Evolutionary conservation across 1,140 invertebrate genomes (phyloP), one percentile per base, ranked within the genome.

Genomic region (Alviniconcha marisindica): DNA sequence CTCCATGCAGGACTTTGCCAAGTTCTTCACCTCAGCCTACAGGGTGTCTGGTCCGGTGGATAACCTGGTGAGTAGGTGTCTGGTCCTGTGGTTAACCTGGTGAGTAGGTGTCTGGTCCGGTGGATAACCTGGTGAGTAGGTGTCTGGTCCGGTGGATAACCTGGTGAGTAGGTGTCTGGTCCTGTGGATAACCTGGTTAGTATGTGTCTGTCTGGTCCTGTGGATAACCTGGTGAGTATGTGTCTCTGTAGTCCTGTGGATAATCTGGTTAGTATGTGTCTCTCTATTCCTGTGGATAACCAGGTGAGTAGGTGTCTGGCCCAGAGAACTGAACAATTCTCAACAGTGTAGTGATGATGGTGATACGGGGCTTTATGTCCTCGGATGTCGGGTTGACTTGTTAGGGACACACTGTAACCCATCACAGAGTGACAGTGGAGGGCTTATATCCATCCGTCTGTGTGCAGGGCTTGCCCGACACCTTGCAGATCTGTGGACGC

Each of bases 401-500:
- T n/a, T n/a, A n/a, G n/a, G n/a, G n/a, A n/a, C n/a, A n/a, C n/a
- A n/a, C n/a, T n/a, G n/a, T n/a, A n/a, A n/a, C n/a, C n/a, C n/a
- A n/a, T n/a, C n/a, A n/a, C n/a, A n/a, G 44, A 18, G 44, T 48
- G 44, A 48, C 44, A 48, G 44, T 48, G 18, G 18, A 48, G 44
- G 24, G 24, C 21, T 51, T 60, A 24, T 28, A 14, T 60, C 4
- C 18, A 4, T 71, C 2, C 40, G 69, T 71, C 4, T 48, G 14
- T 71, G 69, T 83, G 7, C 86, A 96, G 87, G 95, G 97, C 91
- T 89, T 98, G 10, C 96, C 96, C 1, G 94, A 95, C 77, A 96
- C 96, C n/a, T 94, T 98, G 31, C 96, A 97, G 88, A 96, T 99
- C 44, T 97, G 98, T 80, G 98, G 98, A 15, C 95, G 98, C 86